Evolutionary conservation across 2,113 vertebrate species (phyloP).

Genomic region (Canis aureus): DNA sequence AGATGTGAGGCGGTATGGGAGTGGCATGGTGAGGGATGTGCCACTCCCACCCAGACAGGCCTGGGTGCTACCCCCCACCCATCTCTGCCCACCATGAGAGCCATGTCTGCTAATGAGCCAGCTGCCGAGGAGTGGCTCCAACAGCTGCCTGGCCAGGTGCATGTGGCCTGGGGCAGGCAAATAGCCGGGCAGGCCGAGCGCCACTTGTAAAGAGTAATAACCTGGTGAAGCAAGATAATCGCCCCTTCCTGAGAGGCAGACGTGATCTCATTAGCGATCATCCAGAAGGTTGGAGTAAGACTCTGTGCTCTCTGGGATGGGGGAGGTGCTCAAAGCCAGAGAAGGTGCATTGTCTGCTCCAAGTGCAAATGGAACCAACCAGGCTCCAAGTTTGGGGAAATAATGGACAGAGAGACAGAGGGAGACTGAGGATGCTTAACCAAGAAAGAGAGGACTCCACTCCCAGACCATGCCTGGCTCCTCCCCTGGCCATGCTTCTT

Average conservation of each 20-base stretch:
- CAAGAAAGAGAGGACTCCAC: neutral
- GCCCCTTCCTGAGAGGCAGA: conserved; percentile 33
- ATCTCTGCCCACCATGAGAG: neutral
- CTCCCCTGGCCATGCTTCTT: neutral
- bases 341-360: neutral
- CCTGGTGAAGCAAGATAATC: neutral
- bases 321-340: neutral
- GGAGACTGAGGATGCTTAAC: neutral
- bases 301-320: neutral
- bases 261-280: conserved; percentile 49
- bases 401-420: too few species aligned
- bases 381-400: neutral
- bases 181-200: neutral
- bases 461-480: neutral
- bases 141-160: conserved; percentile 46
- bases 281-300: neutral
- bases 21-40: fast-evolving
- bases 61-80: neutral
- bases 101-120: neutral
- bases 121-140: neutral
- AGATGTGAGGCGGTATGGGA: neutral
- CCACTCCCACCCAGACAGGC: neutral
- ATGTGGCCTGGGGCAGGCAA: neutral
- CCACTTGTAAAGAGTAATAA: conserved; percentile 63
- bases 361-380: neutral